Percentiles rank a stretch among this genome's conserved stretches.
Conservation (phyloP, 2,888 invertebrate species). For the Pardosa pseudoannulata region DNA sequence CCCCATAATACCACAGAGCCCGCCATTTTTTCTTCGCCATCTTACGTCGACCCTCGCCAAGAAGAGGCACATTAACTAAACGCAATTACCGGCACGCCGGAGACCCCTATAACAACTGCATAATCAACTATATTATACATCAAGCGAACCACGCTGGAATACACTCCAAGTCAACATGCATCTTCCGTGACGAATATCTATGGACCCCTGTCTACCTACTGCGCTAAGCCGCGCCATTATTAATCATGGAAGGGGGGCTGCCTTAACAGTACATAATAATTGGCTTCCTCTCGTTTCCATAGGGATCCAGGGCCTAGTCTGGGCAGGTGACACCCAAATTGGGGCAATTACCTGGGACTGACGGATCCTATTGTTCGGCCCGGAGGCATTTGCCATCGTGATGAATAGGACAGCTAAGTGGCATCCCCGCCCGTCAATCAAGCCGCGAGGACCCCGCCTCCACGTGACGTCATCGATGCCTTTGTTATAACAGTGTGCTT, state of each 20-base stretch:
- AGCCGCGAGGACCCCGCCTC: conserved; percentile 12
- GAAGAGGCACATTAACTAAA: conserved; percentile 45
- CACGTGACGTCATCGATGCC: conserved; percentile 54
- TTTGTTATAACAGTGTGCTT: conserved; percentile 12
- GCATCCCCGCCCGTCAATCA: conserved; percentile 68
- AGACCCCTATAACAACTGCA: conserved; percentile 55
- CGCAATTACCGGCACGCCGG: conserved; percentile 45
- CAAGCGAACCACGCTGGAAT: conserved; percentile 31
- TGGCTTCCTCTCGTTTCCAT: conserved; percentile 70
- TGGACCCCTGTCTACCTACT: conserved; percentile 61
- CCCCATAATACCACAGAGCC: not conserved
- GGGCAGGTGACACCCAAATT: conserved; percentile 73
- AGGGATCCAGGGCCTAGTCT: conserved; percentile 48
- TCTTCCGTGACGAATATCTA: conserved; percentile 66
- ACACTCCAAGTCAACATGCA: conserved; percentile 59
- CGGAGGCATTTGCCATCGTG: conserved; percentile 61
- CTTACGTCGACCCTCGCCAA: not conserved
- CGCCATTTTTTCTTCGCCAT: not conserved
- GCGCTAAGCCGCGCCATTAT: conserved; percentile 56
- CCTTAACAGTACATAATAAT: conserved; percentile 71
- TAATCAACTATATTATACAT: conserved; percentile 67
- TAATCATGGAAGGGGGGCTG: conserved; percentile 56
- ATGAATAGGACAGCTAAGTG: conserved; percentile 72
- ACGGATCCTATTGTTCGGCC: conserved; percentile 68
- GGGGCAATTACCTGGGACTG: conserved; percentile 73